A percentile compares a stretch with the other conserved stretches of the same genome.
phyloP scores from a whole-genome alignment of 2,888 invertebrate genomes.

The Portevinia maculata region DNA sequence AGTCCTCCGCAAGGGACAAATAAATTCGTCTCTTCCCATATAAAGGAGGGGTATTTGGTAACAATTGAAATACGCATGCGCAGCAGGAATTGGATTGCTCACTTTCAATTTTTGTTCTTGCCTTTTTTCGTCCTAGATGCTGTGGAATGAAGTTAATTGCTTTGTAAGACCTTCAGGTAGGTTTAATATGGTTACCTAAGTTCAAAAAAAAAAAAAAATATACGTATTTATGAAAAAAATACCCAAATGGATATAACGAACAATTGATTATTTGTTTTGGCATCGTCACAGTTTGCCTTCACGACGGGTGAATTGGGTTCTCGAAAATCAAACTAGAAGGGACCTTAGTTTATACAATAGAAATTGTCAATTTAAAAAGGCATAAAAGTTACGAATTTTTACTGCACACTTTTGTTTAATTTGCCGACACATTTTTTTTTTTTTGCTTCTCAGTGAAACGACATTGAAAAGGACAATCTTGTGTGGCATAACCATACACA shows the following conservation, averaged over 20 bases:
- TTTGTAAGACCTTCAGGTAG: constrained; percentile 50
- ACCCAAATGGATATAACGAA: constrained; percentile 31
- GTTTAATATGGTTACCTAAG: constrained; percentile 49
- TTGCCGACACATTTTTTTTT: neutral
- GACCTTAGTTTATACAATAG: constrained; percentile 9
- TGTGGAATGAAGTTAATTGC: constrained; percentile 56
- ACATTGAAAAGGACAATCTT: neutral
- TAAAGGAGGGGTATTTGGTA: constrained; percentile 49
- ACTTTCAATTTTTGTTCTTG: constrained; percentile 42
- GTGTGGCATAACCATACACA: neutral
- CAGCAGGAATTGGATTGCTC: constrained; percentile 66
- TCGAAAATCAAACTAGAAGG: neutral
- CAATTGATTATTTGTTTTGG: constrained; percentile 69
- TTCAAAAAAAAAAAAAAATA: neutral
- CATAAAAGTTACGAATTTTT: constrained; percentile 25
- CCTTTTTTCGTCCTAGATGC: constrained; percentile 9
- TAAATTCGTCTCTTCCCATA: neutral
- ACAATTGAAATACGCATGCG: constrained; percentile 53
- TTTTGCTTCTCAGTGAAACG: neutral
- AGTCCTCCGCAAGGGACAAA: constrained; percentile 2
- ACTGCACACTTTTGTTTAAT: neutral
- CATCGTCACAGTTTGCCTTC: constrained; percentile 62
- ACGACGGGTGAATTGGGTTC: constrained; percentile 34
- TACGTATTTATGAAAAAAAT: neutral
- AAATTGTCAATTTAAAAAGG: constrained; percentile 39